Percentiles rank a stretch among this genome's conserved stretches.
Conservation (phyloP, 2,797 vertebrate species). For the Diplodus sargus region DNA sequence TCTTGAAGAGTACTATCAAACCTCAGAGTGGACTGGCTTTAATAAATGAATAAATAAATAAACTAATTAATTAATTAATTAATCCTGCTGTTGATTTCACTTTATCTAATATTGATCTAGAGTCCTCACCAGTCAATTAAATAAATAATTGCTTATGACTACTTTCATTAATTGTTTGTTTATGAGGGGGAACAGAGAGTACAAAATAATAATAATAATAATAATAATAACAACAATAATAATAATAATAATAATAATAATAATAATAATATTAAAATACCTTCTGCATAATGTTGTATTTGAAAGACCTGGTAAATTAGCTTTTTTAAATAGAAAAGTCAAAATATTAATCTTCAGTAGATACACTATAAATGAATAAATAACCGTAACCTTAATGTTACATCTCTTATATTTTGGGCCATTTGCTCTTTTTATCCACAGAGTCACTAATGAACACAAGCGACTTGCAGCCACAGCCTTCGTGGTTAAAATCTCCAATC, state of each 20-base stretch:
- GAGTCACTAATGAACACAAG: conserved; percentile 39
- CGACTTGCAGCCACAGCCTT: conserved; percentile 58
- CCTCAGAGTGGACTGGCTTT: neutral
- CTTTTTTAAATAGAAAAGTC: neutral
- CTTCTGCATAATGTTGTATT: neutral
- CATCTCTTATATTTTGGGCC: neutral
- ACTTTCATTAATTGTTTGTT: too few species aligned
- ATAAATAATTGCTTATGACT: neutral
- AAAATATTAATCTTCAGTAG: neutral
- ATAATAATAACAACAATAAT: neutral
- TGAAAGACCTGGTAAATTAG: neutral
- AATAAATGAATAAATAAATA: neutral
- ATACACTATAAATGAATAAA: neutral
- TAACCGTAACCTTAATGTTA: neutral
- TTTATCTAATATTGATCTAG: neutral
- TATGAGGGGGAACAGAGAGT: neutral
- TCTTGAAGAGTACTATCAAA: neutral
- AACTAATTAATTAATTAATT: too few species aligned
- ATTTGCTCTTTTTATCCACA: conserved; percentile 34
- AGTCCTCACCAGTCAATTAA: neutral
- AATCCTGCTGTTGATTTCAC: neutral
- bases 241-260: neutral
- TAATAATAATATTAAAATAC: neutral
- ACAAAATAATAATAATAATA: neutral
- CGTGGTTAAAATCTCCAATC: conserved; percentile 50